These are phyloP conservation scores for Pandemis corylana DNA, from an alignment of 2,888 invertebrate genomes.

Conservation along the genomic window DNA sequence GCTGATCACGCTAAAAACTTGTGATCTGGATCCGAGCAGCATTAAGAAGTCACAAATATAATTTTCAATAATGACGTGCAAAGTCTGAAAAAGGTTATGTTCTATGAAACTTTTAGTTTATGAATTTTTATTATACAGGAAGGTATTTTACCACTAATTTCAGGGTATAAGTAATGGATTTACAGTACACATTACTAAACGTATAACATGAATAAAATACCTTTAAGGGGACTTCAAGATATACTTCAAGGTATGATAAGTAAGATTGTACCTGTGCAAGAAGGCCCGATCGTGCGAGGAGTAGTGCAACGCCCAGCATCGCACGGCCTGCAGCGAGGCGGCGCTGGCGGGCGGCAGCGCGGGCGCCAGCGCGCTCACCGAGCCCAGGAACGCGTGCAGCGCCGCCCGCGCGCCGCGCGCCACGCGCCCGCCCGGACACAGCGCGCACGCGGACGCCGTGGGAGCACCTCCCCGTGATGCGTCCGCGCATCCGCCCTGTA, in stretches of 20 bases:
- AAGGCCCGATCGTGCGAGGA: slow-evolving; percentile 95
- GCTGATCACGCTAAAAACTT: slow-evolving; percentile 98
- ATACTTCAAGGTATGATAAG: too few relatives aligned
- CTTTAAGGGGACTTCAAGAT: too few relatives aligned
- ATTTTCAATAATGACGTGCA: not conserved
- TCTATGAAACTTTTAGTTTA: too few relatives aligned
- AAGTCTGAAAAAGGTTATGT: not conserved
- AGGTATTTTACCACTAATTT: too few relatives aligned
- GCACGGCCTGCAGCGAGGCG: slow-evolving; percentile 95
- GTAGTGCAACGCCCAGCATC: slow-evolving; percentile 97
- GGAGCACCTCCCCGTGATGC: slow-evolving; percentile 51
- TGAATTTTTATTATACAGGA: too few relatives aligned
- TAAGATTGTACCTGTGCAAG: slow-evolving; percentile 86
- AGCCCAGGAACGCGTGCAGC: slow-evolving; percentile 94
- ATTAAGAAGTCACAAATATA: slow-evolving; percentile 41
- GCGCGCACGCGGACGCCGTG: slow-evolving; percentile 66
- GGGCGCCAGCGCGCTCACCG: slow-evolving; percentile 96
- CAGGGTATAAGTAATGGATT: too few relatives aligned
- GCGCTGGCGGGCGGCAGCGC: slow-evolving; percentile 94
- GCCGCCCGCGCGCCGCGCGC: slow-evolving; percentile 84
- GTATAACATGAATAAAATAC: too few relatives aligned
- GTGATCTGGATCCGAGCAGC: slow-evolving; percentile 86
- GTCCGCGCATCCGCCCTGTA: slow-evolving; percentile 56
- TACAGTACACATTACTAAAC: too few relatives aligned
- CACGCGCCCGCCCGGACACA: slow-evolving; percentile 74